Conservation (phyloP, 1,140 invertebrate species). For the Aricia agestis region DNA sequence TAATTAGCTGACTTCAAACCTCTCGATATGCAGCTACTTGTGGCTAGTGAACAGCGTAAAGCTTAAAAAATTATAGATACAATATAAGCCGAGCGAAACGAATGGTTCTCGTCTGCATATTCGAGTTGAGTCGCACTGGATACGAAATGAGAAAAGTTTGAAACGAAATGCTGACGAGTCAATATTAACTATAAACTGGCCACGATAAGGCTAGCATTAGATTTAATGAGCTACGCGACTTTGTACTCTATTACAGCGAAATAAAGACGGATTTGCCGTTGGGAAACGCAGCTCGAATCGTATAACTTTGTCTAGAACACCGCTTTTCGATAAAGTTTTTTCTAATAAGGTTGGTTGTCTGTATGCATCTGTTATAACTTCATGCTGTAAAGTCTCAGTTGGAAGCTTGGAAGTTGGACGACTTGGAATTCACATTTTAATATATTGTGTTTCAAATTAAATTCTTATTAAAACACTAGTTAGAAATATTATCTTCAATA, state of each 20-base stretch:
- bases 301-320: slow-evolving; percentile 31
- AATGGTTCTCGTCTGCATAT: slow-evolving; percentile 33
- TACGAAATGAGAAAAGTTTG: slow-evolving; percentile 67
- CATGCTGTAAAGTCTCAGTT: slow-evolving; percentile 21
- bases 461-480: neutral
- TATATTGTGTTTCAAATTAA: slow-evolving; percentile 2
- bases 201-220: slow-evolving; percentile 28
- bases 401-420: slow-evolving; percentile 5
- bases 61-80: slow-evolving; percentile 11
- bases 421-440: slow-evolving; percentile 10
- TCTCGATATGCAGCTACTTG: too few species aligned
- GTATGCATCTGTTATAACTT: slow-evolving; percentile 32
- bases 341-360: slow-evolving; percentile 50
- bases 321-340: slow-evolving; percentile 59
- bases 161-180: slow-evolving; percentile 65
- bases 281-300: neutral
- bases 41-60: neutral
- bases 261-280: slow-evolving; percentile 20
- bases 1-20: too few species aligned
- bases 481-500: too few species aligned
- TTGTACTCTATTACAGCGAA: slow-evolving; percentile 23
- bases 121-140: slow-evolving; percentile 47
- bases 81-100: slow-evolving; percentile 36
- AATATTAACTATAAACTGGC: slow-evolving; percentile 61
- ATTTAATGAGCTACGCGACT: slow-evolving; percentile 14